Conservation (phyloP, 1,140 invertebrate genomes). For the Orchestia grillus region DNA sequence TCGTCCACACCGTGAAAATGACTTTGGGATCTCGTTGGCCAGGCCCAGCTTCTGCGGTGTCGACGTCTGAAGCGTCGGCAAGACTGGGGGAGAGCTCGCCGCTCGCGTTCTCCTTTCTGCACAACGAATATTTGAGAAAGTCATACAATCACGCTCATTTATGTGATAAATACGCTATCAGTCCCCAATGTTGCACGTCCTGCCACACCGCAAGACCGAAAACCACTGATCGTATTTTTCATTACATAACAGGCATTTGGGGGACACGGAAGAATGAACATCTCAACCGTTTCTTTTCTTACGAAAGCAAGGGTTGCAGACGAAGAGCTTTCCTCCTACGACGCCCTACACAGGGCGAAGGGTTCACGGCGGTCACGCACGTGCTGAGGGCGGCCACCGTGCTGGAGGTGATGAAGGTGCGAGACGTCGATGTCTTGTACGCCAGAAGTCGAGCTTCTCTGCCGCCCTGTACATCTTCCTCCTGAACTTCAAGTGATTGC, state of each 20-base stretch:
- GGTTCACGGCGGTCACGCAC: not conserved
- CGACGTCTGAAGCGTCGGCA: not conserved
- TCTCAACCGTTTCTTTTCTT: not conserved
- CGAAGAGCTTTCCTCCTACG: not conserved
- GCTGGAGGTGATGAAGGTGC: slow-evolving; percentile 29
- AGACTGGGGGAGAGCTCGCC: not conserved
- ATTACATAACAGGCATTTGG: too few species aligned
- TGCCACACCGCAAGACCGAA: too few species aligned
- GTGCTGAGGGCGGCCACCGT: slow-evolving; percentile 9
- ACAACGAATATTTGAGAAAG: not conserved
- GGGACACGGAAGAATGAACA: not conserved
- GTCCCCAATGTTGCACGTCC: too few species aligned
- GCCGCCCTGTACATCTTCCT: not conserved
- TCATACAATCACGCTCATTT: not conserved
- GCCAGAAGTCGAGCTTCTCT: not conserved
- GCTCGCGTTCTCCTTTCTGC: not conserved
- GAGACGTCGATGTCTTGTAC: not conserved
- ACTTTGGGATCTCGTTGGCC: not conserved
- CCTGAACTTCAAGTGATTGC: not conserved
- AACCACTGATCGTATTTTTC: too few species aligned
- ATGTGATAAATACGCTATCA: not conserved
- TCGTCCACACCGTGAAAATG: slow-evolving; percentile 61
- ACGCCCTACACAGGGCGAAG: not conserved
- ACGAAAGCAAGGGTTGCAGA: not conserved
- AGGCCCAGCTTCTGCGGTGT: not conserved